Evolutionary conservation across 2,888 invertebrate genomes (phyloP).

Genomic region (Palloptera scutellata): DNA sequence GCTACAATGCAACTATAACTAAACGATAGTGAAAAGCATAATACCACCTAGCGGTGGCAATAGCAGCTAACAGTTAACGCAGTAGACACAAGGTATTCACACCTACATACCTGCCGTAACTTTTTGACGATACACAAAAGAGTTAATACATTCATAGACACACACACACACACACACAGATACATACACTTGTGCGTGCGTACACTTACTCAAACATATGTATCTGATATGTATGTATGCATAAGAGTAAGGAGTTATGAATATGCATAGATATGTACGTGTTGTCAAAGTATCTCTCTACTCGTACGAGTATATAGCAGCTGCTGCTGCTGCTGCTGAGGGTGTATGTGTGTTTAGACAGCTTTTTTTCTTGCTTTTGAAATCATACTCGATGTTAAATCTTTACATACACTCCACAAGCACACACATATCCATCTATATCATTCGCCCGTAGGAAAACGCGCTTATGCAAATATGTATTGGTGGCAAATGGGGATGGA

Average conservation of each 20-base stretch:
- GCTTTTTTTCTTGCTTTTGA: too few relatives aligned
- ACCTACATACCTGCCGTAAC: too few relatives aligned
- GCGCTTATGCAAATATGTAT: neutral
- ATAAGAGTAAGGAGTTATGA: conserved; percentile 30
- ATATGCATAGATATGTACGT: conserved; percentile 4
- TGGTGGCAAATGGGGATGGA: too few relatives aligned
- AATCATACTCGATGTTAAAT: too few relatives aligned
- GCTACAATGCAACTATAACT: neutral
- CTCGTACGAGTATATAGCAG: neutral
- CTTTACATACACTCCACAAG: too few relatives aligned
- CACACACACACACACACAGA: neutral
- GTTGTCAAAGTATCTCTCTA: neutral
- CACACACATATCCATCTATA: too few relatives aligned
- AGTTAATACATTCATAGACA: neutral
- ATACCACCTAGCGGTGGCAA: conserved; percentile 12
- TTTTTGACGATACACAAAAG: neutral
- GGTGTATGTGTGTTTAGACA: too few relatives aligned
- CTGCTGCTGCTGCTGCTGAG: conserved; percentile 2
- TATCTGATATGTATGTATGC: neutral
- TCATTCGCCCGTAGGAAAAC: too few relatives aligned
- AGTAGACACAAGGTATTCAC: too few relatives aligned
- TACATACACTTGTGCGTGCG: too few relatives aligned
- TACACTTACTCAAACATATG: too few relatives aligned
- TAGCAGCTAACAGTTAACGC: neutral
- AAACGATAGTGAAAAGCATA: conserved; percentile 11